Conservation (phyloP, 2,888 invertebrate genomes). For the Lamproptera curius region DNA sequence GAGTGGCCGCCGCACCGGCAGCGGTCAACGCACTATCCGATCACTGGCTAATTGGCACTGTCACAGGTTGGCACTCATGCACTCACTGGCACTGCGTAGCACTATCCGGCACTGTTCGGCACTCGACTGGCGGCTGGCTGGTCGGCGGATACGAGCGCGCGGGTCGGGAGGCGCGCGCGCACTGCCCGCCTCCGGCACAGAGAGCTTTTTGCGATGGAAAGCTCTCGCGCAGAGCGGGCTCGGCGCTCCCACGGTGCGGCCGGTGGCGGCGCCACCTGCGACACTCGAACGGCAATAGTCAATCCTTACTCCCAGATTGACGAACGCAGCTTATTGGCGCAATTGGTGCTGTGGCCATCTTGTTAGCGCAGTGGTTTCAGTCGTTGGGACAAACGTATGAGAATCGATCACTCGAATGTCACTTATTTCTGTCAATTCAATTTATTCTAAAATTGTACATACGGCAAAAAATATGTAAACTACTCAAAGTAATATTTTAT, state of each 20-base stretch:
- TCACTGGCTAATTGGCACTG: constrained; percentile 29
- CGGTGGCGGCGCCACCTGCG: constrained; percentile 2
- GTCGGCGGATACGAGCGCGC: constrained; percentile 19
- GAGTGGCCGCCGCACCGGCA: constrained; percentile 40
- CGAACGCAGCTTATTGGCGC: too few relatives aligned
- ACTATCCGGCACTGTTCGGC: constrained; percentile 1
- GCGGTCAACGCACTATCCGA: constrained; percentile 60
- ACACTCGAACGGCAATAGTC: too few relatives aligned
- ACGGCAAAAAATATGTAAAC: too few relatives aligned
- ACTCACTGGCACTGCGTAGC: background rate
- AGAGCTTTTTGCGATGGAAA: constrained; percentile 59
- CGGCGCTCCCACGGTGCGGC: constrained; percentile 52
- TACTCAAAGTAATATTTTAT: too few relatives aligned
- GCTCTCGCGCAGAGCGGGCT: constrained; percentile 57
- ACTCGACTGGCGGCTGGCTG: constrained; percentile 15
- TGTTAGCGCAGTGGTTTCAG: constrained; percentile 11
- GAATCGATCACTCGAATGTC: constrained; percentile 8
- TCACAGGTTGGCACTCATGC: constrained; percentile 23
- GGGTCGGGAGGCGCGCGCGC: constrained; percentile 47
- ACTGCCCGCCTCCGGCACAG: constrained; percentile 38
- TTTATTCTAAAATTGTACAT: too few relatives aligned
- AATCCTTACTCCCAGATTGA: too few relatives aligned
- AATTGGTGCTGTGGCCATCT: too few relatives aligned
- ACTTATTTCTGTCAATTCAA: too few relatives aligned
- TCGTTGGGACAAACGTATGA: too few relatives aligned